These are phyloP conservation scores for Sinotaia quadrata DNA, from an alignment of 2,888 invertebrate species.

Conservation along the genomic window DNA sequence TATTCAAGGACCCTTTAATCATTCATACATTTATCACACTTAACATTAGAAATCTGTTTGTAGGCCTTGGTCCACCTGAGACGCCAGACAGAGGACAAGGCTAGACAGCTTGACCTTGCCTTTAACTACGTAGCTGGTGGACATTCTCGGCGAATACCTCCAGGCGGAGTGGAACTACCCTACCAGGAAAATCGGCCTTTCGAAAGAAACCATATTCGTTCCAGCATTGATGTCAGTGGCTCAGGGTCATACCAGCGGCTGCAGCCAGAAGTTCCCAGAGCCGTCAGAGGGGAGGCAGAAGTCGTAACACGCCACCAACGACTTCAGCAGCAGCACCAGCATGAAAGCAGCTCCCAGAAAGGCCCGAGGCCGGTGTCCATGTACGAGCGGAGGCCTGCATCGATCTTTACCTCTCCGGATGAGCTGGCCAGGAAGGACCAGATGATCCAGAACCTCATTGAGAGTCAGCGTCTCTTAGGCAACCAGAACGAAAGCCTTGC, in stretches of 20 bases:
- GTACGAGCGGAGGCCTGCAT: conserved; percentile 4
- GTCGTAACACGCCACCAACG: not conserved
- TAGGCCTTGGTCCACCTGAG: not conserved
- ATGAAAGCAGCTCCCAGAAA: not conserved
- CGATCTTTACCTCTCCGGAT: conserved; percentile 8
- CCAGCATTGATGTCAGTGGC: not conserved
- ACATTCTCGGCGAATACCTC: not conserved
- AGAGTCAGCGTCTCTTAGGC: conserved; percentile 11
- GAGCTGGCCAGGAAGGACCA: conserved; percentile 22
- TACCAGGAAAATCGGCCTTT: not conserved
- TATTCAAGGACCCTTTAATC: too few species aligned
- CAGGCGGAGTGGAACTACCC: conserved; percentile 19
- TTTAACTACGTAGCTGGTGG: conserved; percentile 13
- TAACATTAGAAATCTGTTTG: too few species aligned
- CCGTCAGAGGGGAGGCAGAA: not conserved
- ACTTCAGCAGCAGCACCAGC: conserved; percentile 3
- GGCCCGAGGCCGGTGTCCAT: conserved; percentile 20
- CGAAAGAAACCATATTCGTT: not conserved
- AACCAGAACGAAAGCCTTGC: conserved; percentile 18
- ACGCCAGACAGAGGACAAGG: conserved; percentile 25
- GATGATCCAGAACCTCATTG: conserved; percentile 25
- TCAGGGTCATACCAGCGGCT: not conserved
- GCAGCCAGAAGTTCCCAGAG: conserved; percentile 7
- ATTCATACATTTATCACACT: too few species aligned
- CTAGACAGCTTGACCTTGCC: conserved; percentile 27